Base-by-base conservation (phyloP, 2,797 vertebrate genomes). In the Microctenopoma lineatum region DNA sequence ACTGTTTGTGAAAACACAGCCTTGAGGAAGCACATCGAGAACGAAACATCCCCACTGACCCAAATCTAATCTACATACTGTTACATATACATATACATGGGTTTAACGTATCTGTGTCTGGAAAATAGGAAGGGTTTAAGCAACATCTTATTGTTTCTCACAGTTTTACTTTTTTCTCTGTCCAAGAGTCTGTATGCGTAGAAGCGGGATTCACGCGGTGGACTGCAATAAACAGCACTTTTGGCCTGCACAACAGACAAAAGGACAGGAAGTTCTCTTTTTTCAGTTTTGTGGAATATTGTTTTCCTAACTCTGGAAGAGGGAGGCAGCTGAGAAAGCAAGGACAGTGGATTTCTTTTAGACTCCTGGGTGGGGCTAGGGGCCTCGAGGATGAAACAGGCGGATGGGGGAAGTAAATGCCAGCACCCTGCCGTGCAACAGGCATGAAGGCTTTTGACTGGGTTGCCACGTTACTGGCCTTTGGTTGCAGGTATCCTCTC, bases 381-480 rank as follows among this genome's bases (percentile, higher is more conserved):
- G 83, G 79, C 79, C 75, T 84, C 18, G 46, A 80, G 75, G 84
- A 88, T 86, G 74, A 87, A 89, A 87, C 75, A 64, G 72, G 72
- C 50, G 73, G 80, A 73, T 46, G 74, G 78, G 44, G 73, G 75
- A 70, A 86, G 79, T 89, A 90, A 91, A 91, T 91, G 89, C 87
- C 90, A 91, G 90, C 84, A 70, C 86, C 89, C 88, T 77, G 87
- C 89, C 44, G 89, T 79, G 88, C 78, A 81, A 75, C 84, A 83
- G 80, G 71, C 87, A 90, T 62, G 85, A 66, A 84, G 87, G 84
- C 86, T 86, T 92, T 93, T 89, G 88, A 88, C 89, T 88, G 10
- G 60, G 88, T 93, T 91, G 91, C 91, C 89, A 91, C 86, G 90
- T 77, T 87, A 90, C 91, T 81, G 84, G 82, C 89, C 89, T 86